Evolutionary conservation across 1,140 invertebrate species (phyloP).

Genomic region (Zaprionus camerounensis): DNA sequence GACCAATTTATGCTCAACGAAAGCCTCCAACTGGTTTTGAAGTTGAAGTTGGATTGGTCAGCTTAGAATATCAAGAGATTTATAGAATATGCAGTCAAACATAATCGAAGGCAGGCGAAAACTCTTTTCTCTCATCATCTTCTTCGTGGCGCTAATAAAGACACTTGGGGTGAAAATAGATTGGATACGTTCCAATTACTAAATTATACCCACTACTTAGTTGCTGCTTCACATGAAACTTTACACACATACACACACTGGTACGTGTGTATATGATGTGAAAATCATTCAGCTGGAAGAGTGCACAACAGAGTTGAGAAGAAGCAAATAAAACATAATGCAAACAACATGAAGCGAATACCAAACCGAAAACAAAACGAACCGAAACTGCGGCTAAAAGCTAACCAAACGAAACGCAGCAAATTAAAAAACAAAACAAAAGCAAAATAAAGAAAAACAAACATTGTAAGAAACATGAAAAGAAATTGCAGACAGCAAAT

Average conservation of each 20-base stretch:
- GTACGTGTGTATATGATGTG: constrained; percentile 40
- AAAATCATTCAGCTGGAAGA: constrained; percentile 81
- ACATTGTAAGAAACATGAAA: constrained; percentile 32
- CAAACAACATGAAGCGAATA: constrained; percentile 19
- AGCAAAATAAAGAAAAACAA: neutral
- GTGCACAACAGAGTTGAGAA: constrained; percentile 64
- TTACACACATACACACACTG: neutral
- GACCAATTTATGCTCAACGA: constrained; percentile 2
- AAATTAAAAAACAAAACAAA: constrained; percentile 32
- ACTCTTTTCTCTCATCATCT: neutral
- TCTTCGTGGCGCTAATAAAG: constrained; percentile 5
- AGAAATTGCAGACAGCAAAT: constrained; percentile 39
- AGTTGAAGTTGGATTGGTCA: neutral
- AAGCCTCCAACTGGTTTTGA: constrained; percentile 2
- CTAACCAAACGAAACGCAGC: constrained; percentile 38
- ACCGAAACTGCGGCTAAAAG: constrained; percentile 24
- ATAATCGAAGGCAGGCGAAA: neutral
- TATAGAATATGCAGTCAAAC: neutral
- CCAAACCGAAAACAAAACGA: constrained; percentile 19
- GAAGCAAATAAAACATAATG: constrained; percentile 28
- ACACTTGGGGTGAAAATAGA: constrained; percentile 67
- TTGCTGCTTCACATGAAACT: constrained; percentile 35
- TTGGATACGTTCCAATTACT: constrained; percentile 83
- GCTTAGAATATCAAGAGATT: neutral
- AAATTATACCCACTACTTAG: constrained; percentile 74